A percentile compares a stretch with the other conserved stretches of the same genome.
Conservation (phyloP, 2,797 vertebrate species). For the Pangasius mekongensis region DNA sequence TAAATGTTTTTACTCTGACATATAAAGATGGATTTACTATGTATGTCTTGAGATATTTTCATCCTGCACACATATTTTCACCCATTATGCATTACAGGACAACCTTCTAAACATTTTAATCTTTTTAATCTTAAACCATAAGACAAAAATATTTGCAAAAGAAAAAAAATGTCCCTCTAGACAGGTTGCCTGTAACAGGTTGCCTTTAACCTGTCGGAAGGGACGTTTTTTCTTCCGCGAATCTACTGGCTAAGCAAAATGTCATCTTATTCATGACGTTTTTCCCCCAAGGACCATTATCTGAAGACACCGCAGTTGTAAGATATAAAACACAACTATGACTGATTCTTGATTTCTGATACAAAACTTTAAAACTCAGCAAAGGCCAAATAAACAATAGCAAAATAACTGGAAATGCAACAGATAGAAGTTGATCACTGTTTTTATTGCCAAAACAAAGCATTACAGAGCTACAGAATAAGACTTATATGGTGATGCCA, state of each 20-base stretch:
- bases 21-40: background rate
- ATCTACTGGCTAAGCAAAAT: background rate
- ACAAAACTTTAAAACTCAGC: background rate
- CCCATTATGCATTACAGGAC: background rate
- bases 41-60: background rate
- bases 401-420: constrained; percentile 50
- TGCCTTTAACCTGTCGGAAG: background rate
- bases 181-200: background rate
- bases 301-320: background rate
- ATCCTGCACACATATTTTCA: background rate
- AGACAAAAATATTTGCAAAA: background rate
- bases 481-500: constrained; percentile 21
- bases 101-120: background rate
- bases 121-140: background rate
- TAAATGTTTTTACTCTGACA: background rate
- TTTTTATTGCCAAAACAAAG: constrained; percentile 83
- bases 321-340: background rate
- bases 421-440: constrained; percentile 70
- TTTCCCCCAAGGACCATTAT: background rate
- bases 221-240: background rate
- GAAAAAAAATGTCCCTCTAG: background rate
- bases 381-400: background rate
- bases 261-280: background rate
- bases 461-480: constrained; percentile 51
- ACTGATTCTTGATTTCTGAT: background rate